phyloP scores from a whole-genome alignment of 2,797 vertebrate species.

The Helarctos malayanus region DNA sequence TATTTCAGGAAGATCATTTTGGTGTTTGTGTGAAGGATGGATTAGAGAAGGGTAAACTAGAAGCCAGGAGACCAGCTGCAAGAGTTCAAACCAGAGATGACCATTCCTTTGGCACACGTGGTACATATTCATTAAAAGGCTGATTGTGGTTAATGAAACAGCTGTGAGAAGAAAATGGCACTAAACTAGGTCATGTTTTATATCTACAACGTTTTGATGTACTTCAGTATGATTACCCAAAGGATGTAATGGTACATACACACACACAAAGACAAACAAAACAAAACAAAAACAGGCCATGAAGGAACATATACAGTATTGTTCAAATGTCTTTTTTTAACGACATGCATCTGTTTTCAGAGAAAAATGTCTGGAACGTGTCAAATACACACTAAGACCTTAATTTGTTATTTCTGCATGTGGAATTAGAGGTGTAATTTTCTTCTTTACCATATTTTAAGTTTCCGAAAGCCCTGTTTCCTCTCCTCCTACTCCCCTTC shows the following conservation, averaged over 20 bases:
- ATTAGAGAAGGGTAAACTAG: slow-evolving; percentile 20
- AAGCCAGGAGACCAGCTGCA: slow-evolving; percentile 33
- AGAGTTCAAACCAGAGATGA: slow-evolving; percentile 55
- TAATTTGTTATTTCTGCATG: slow-evolving; percentile 5
- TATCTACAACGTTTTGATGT: slow-evolving; percentile 60
- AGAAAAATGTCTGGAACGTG: slow-evolving; percentile 49
- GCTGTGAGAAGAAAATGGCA: slow-evolving; percentile 61
- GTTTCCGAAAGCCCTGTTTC: slow-evolving; percentile 29
- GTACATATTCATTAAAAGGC: slow-evolving; percentile 54
- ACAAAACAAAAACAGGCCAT: not conserved
- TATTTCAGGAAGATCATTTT: slow-evolving; percentile 51
- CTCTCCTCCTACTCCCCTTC: not conserved
- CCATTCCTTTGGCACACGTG: slow-evolving; percentile 37
- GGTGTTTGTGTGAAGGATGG: slow-evolving; percentile 17
- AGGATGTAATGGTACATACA: not conserved
- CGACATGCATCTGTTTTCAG: not conserved
- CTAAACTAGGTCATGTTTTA: slow-evolving; percentile 46
- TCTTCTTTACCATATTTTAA: slow-evolving; percentile 17
- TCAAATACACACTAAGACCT: slow-evolving; percentile 12
- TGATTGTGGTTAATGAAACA: slow-evolving; percentile 57
- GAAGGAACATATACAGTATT: not conserved
- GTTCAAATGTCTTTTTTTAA: slow-evolving; percentile 1
- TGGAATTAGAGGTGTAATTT: not conserved
- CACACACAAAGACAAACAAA: not conserved
- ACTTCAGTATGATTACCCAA: slow-evolving; percentile 43